Percentiles rank a stretch among this genome's conserved stretches.
phyloP scores from a whole-genome alignment of 2,797 vertebrate species.

The Prunella strophiata region DNA sequence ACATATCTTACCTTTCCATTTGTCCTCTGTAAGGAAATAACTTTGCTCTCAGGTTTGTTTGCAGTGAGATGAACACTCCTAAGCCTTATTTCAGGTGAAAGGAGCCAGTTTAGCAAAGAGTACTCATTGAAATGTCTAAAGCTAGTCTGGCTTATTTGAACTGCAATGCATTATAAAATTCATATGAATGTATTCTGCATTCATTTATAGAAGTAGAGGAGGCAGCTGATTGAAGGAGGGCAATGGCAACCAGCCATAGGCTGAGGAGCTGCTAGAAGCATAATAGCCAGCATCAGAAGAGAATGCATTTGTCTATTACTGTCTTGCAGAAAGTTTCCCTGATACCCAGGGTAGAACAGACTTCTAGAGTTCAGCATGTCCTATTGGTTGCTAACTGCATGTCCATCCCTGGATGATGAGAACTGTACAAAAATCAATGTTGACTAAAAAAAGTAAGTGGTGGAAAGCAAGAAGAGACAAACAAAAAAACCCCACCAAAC shows the following conservation, averaged over 20 bases:
- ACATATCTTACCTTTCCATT: not conserved
- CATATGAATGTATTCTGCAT: not conserved
- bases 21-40: not conserved
- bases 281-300: not conserved
- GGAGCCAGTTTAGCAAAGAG: not conserved
- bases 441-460: not conserved
- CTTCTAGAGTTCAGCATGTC: not conserved
- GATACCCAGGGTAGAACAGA: not conserved
- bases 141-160: not conserved
- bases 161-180: not conserved
- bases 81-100: not conserved
- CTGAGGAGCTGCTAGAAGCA: not conserved
- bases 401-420: not conserved
- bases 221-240: not conserved
- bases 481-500: rapidly evolving
- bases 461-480: not conserved
- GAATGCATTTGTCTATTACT: rapidly evolving
- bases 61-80: not conserved
- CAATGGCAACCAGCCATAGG: not conserved
- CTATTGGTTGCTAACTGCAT: not conserved
- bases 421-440: not conserved
- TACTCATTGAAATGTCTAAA: not conserved
- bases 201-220: not conserved
- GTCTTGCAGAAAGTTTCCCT: not conserved
- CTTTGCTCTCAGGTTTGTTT: not conserved